Base-by-base conservation (phyloP, 2,888 invertebrate genomes). In the Margaritifera margaritifera region DNA sequence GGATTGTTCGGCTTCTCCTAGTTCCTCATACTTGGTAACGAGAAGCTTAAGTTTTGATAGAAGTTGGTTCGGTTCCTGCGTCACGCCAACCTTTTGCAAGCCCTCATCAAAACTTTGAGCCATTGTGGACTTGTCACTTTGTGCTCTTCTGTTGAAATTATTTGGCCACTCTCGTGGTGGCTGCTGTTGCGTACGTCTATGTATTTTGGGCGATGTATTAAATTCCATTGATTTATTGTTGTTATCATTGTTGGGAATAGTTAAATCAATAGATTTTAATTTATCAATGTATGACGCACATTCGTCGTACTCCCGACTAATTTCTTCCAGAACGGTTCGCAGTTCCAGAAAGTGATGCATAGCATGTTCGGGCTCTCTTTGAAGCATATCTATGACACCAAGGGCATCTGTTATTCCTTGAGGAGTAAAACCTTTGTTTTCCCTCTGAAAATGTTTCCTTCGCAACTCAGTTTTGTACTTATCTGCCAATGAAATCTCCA, bases 401-500 rank as follows among this genome's bases (percentile, higher is more conserved):
- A 69, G 72, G 50, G 77, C 77, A 50, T 81, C 81, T 5, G 68
- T 22, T 22, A 80, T 68, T 15, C 76, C 75, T 19, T 74, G 69
- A 42, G 77, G 58, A 20, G 67, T 75, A 61, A 74, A 80, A 15
- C 80, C 79, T 15, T 76, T 77, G 4, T 75, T 65, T 63, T 75
- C 74, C 64, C 71, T 74, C 62, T 78, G 75, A n/a, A 78, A 67
- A n/a, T 78, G 78, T 61, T 74, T 78, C 24, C 67, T 54, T 52
- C 81, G 68, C 56, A 80, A 56, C 72, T 81, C 78, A 6, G 69
- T 58, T 31, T 79, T 62, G 62, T 72, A 81, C 62, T 78, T 79
- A 62, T 80, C 81, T 1, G 81, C 75, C 56, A 80, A 62, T 51
- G 69, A 66, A 27, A 80, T 69, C 68, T 82, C 82, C 58, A 77